Evolutionary conservation across 2,888 invertebrate genomes (phyloP), one percentile per base, ranked within the genome.

Genomic region (Cecidostiba fungosa): DNA sequence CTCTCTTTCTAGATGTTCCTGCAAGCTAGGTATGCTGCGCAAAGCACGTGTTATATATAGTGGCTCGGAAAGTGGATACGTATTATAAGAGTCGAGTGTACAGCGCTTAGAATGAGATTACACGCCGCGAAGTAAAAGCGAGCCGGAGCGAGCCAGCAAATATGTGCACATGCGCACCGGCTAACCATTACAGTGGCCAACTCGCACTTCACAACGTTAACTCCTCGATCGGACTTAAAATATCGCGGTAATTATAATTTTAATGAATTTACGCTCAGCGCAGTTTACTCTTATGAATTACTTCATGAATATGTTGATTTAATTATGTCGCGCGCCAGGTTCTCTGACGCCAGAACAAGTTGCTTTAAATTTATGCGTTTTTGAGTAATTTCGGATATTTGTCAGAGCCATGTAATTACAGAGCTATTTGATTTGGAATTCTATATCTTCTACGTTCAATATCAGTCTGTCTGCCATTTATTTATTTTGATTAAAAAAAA

Each of bases 291-390:
- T 79, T 70, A 79, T 79, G 70, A 70, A 79, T 79, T 79, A 70
- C 47, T 79, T 79, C 47, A 79, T 79, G 79, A 79, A 79, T 79
- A 79, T 79, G 70, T 79, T 79, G 69, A 79, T 79, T 79, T 70
- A 79, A 79, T 79, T 79, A 79, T 70, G 70, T 79, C 43, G 70
- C 29, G 29, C 69, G 5, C n/a, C 32, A 3, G 54, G 36, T 39
- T 26, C n/a, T 39, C 29, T 26, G 32, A 50, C 36, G 66, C n/a
- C 1, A 5, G 14, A 54, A 14, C 19, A 10, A 43, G 43, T 72
- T n/a, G 39, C 72, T 72, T 72, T 43, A 19, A 43, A 43, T 26
- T 39, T 72, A 72, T 72, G 12, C 8, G 14, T 39, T 43, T 23
- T 72, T 72, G 54, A 50, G 19, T 76, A 32, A 32, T 76, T 76